These are phyloP conservation scores for Ennomos quercinarius DNA, from an alignment of 2,888 invertebrate genomes.

Conservation along the genomic window DNA sequence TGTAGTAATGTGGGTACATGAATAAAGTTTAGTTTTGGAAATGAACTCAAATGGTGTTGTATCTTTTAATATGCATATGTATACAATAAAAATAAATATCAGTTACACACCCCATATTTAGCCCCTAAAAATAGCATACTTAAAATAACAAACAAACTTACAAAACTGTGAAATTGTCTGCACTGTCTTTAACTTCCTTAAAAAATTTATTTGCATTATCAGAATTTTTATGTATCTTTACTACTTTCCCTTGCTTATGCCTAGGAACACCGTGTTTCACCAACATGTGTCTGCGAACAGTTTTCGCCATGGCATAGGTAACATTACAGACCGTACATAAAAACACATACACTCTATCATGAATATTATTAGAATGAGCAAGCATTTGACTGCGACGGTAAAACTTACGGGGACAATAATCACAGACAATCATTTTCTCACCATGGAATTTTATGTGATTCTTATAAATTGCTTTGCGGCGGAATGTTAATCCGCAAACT, in stretches of 20 bases:
- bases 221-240: conserved; percentile 51
- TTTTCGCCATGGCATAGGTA: conserved; percentile 64
- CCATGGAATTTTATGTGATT: conserved; percentile 68
- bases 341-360: conserved; percentile 67
- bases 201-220: not conserved
- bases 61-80: too few relatives aligned
- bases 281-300: conserved; percentile 67
- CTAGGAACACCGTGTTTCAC: conserved; percentile 69
- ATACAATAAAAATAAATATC: too few relatives aligned
- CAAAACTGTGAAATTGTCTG: not conserved
- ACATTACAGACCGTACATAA: conserved; percentile 65
- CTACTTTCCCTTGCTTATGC: conserved; percentile 69
- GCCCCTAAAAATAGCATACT: too few relatives aligned
- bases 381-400: conserved; percentile 56
- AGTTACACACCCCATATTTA: too few relatives aligned
- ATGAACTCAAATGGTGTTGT: too few relatives aligned
- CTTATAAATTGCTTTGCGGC: conserved; percentile 66
- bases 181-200: not conserved
- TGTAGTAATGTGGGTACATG: too few relatives aligned
- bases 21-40: too few relatives aligned
- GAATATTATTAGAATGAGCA: conserved; percentile 69
- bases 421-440: conserved; percentile 68
- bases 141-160: not conserved
- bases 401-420: conserved; percentile 67
- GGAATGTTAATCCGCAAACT: conserved; percentile 73